These are phyloP conservation scores for Hiodon tergisus DNA, from an alignment of 2,113 vertebrate species.

Conservation along the genomic window DNA sequence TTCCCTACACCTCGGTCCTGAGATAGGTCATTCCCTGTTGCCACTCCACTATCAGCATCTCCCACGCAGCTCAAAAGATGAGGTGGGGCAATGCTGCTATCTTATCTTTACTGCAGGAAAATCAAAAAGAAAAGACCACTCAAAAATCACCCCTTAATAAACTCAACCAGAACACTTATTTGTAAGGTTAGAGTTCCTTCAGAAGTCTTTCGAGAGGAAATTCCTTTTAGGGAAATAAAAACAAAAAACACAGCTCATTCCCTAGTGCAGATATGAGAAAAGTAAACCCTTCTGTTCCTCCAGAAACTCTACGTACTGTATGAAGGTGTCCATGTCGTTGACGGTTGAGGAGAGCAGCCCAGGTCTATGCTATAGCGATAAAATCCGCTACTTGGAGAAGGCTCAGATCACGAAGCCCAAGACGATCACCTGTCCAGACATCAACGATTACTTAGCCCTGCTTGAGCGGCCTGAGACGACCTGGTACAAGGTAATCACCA, in stretches of 20 bases:
- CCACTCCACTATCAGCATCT: too few species aligned
- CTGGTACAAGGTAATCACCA: constrained; percentile 74
- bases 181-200: not conserved
- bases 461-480: constrained; percentile 62
- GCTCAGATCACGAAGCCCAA: constrained; percentile 76
- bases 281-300: constrained; percentile 44
- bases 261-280: constrained; percentile 31
- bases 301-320: constrained; percentile 77
- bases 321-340: constrained; percentile 82
- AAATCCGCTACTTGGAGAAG: constrained; percentile 74
- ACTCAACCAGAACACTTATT: not conserved
- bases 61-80: too few species aligned
- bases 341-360: constrained; percentile 70
- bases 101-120: too few species aligned
- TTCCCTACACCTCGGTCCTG: too few species aligned
- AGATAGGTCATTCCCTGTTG: too few species aligned
- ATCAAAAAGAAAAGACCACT: too few species aligned
- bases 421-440: constrained; percentile 71
- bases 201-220: not conserved
- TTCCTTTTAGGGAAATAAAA: not conserved
- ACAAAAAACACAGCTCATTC: not conserved
- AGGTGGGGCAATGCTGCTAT: too few species aligned
- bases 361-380: constrained; percentile 75
- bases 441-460: constrained; percentile 68
- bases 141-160: too few species aligned